Evolutionary conservation across 2,888 invertebrate species (phyloP).

Genomic region (Philereme vetulata): DNA sequence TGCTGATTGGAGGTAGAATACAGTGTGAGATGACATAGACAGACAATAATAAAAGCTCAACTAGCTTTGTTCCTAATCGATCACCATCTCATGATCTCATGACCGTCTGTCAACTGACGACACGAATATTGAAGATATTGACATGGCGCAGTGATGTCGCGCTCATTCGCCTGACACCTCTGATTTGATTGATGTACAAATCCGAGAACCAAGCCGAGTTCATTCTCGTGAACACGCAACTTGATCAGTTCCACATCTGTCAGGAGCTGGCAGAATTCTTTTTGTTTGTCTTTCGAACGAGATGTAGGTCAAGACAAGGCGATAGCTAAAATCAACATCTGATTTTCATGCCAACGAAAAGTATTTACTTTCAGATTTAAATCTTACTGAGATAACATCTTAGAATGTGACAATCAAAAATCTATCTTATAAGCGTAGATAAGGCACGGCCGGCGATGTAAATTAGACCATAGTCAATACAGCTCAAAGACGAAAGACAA

Average conservation of each 20-base stretch:
- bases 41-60: not conserved
- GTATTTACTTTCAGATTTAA: conserved; percentile 19
- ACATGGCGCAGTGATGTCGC: conserved; percentile 28
- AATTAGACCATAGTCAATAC: not conserved
- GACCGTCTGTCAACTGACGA: conserved; percentile 18
- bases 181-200: conserved; percentile 48
- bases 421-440: not conserved
- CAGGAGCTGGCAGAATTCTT: conserved; percentile 41
- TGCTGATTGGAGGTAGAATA: too few relatives aligned
- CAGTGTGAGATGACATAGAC: too few relatives aligned
- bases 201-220: conserved; percentile 40
- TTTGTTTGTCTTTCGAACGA: conserved; percentile 34
- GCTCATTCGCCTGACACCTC: conserved; percentile 43
- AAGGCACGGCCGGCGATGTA: not conserved
- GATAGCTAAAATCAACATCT: conserved; percentile 31
- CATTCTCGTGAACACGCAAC: conserved; percentile 41
- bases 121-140: conserved; percentile 16
- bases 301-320: conserved; percentile 38
- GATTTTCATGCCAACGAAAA: conserved; percentile 19
- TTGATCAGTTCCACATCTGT: conserved; percentile 43
- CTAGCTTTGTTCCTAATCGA: not conserved
- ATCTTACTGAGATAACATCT: conserved; percentile 14
- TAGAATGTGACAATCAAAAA: conserved; percentile 11
- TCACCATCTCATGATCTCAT: conserved; percentile 10
- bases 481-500: conserved; percentile 7